Evolutionary conservation across 1,140 invertebrate species (phyloP), one percentile per base, ranked within the genome.

Genomic region (Coelopa frigida): DNA sequence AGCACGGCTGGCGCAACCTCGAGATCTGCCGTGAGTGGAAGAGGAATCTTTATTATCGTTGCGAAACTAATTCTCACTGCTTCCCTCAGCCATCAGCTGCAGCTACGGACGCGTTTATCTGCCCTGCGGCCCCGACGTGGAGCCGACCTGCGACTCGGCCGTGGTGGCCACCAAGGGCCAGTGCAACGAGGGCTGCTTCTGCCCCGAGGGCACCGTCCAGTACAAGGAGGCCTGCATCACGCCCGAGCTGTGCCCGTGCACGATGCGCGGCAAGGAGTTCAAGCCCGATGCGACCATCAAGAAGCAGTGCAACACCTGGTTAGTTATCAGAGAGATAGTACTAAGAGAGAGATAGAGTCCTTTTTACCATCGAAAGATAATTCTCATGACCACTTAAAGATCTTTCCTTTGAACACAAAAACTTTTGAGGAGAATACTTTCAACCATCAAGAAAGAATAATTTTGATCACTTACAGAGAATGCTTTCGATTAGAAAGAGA

Each of bases 111-210:
- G 78, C 49, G 67, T 86, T 1, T 89, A 88, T 68, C 76, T 75
- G 50, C 54, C 80, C 0, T 89, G 86, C 58, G 84, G 79, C 0
- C 80, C 78, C 0, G 69, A 73, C 41, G 68, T 64, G 14, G 80
- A 82, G 48, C 54, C 67, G 26, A 74, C 75, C 1, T 83, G 81
- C 51, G 75, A 73, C 5, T 68, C 73, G 6, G 49, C 50, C 11
- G 52, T 62, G 12, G 26, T 43, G 31, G 23, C 71, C 50, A 67
- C 70, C 31, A 53, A 68, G n/a, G 53, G 52, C 0, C 67, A 71
- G 11, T 93, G 89, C 57, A 80, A 84, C 22, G 88, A 92, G 60
- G 89, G 89, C 5, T 94, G 90, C 61, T 89, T 85, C 69, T 94
- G 90, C 71, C 86, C 87, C 0, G 62, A 74, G 12, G 84, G 83